Evolutionary conservation across 2,113 vertebrate species (phyloP).

Genomic region (Talpa occidentalis): DNA sequence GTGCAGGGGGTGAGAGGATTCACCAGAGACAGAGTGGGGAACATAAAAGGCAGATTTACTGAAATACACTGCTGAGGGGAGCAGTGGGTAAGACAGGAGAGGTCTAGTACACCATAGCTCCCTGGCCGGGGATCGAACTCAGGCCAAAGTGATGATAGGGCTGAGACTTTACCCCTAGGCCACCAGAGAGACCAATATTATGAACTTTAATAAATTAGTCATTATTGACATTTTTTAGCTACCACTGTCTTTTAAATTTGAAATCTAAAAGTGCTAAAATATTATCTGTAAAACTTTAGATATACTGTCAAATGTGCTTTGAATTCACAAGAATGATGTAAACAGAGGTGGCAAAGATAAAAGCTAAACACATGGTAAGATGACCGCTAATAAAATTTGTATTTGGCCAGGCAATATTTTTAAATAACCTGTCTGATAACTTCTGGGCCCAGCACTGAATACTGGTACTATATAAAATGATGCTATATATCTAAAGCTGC

Average conservation of each 20-base stretch:
- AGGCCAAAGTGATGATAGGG: too few species aligned
- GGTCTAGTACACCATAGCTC: too few species aligned
- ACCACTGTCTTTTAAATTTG: neutral
- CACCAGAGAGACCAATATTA: too few species aligned
- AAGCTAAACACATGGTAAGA: neutral
- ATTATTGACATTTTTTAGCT: neutral
- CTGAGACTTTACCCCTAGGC: too few species aligned
- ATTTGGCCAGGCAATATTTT: neutral
- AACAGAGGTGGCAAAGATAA: neutral
- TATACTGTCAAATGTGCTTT: neutral
- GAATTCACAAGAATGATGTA: neutral
- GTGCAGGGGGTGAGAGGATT: too few species aligned
- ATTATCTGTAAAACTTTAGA: neutral
- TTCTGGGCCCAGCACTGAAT: neutral
- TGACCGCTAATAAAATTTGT: neutral
- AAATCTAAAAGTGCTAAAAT: neutral
- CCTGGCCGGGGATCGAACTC: too few species aligned
- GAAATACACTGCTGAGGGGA: too few species aligned
- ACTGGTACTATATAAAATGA: neutral
- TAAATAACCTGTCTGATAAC: neutral
- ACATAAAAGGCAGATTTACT: too few species aligned
- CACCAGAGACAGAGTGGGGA: too few species aligned
- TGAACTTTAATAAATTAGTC: neutral
- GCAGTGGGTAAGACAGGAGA: too few species aligned
- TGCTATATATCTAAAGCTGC: neutral